These are phyloP conservation scores for Bombus affinis DNA, from an alignment of 1,140 invertebrate species.

Conservation along the genomic window DNA sequence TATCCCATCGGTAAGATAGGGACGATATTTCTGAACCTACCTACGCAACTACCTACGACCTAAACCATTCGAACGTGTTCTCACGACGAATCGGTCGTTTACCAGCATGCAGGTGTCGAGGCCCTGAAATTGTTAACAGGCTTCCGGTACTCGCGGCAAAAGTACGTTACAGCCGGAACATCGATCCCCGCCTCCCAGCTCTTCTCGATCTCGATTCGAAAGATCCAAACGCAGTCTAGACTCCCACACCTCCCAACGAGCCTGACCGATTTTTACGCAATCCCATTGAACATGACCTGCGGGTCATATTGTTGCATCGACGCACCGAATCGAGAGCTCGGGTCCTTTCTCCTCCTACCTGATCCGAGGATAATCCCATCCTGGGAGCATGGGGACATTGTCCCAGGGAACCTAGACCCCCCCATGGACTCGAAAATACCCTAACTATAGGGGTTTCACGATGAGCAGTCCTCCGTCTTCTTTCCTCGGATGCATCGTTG, in stretches of 20 bases:
- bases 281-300: slow-evolving; percentile 69
- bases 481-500: not conserved
- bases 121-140: not conserved
- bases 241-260: slow-evolving; percentile 74
- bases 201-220: slow-evolving; percentile 42
- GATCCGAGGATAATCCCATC: slow-evolving; percentile 80
- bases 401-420: slow-evolving; percentile 50
- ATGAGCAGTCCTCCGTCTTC: not conserved
- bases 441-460: slow-evolving; percentile 47
- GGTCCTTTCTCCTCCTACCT: slow-evolving; percentile 71
- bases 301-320: slow-evolving; percentile 72
- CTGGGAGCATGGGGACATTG: slow-evolving; percentile 68
- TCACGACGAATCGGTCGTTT: slow-evolving; percentile 8
- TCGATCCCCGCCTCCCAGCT: slow-evolving; percentile 15
- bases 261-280: slow-evolving; percentile 71
- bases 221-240: slow-evolving; percentile 33
- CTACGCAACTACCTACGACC: not conserved
- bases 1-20: not conserved
- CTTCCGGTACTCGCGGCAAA: slow-evolving; percentile 33
- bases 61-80: not conserved
- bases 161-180: slow-evolving; percentile 37
- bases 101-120: slow-evolving; percentile 34
- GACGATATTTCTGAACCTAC: not conserved
- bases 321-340: slow-evolving; percentile 41
- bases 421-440: slow-evolving; percentile 69